These are phyloP conservation scores for Rhynchopsitta pachyrhyncha DNA, from an alignment of 2,113 vertebrate genomes.

Conservation along the genomic window DNA sequence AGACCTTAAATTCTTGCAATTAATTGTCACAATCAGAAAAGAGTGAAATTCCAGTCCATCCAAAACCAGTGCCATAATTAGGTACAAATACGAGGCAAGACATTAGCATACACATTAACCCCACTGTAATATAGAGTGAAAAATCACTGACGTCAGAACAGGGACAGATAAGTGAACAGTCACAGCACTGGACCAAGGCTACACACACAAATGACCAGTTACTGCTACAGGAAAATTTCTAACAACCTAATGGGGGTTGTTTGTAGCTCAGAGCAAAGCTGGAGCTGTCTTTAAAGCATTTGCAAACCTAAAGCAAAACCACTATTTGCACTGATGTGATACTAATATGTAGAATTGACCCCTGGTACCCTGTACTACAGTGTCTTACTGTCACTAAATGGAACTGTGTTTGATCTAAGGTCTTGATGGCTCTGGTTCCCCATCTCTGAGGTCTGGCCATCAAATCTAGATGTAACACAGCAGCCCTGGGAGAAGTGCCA, in stretches of 20 bases:
- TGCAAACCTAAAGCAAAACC: background rate
- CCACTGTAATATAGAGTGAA: background rate
- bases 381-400: background rate
- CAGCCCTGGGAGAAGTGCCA: background rate
- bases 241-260: too few relatives aligned
- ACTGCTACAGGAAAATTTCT: background rate
- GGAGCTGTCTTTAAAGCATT: background rate
- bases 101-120: background rate
- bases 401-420: background rate
- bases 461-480: background rate
- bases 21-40: background rate
- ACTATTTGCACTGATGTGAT: background rate
- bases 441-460: background rate
- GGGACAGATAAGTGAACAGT: background rate
- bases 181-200: background rate
- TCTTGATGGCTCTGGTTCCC: background rate
- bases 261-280: background rate
- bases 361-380: background rate
- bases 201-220: background rate
- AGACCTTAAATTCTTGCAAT: background rate
- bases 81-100: background rate
- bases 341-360: background rate
- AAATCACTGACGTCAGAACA: background rate
- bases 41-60: background rate
- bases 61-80: background rate